Evolutionary conservation across 2,113 vertebrate species (phyloP).

Genomic region (Chaetodon auriga): DNA sequence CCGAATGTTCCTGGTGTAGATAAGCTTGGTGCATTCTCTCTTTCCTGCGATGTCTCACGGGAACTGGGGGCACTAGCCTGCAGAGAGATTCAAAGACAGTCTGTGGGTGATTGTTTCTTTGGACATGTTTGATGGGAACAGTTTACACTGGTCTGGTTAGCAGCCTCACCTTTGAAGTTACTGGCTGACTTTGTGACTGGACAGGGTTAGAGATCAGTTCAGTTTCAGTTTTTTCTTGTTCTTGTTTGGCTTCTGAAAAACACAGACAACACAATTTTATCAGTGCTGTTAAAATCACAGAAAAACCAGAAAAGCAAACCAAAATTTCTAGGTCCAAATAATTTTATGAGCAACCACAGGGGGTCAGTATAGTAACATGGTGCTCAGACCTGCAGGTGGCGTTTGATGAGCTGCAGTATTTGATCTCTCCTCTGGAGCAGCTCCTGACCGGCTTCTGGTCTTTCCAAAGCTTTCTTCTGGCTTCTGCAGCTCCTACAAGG

Average conservation of each 20-base stretch:
- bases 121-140: not conserved
- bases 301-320: not conserved
- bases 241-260: slow-evolving; percentile 67
- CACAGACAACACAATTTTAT: not conserved
- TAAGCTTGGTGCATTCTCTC: slow-evolving; percentile 5
- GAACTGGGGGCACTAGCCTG: slow-evolving; percentile 40
- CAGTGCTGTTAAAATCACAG: not conserved
- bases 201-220: slow-evolving; percentile 57
- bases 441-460: slow-evolving; percentile 5
- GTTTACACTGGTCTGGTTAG: no score
- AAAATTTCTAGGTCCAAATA: not conserved
- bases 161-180: slow-evolving; percentile 78
- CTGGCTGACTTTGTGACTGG: slow-evolving; percentile 54
- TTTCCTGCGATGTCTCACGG: slow-evolving; percentile 30
- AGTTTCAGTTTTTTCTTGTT: slow-evolving; percentile 54
- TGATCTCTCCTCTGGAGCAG: slow-evolving; percentile 27
- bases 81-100: slow-evolving; percentile 7
- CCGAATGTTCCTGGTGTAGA: slow-evolving; percentile 37
- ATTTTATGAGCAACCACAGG: slow-evolving; percentile 48
- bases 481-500: slow-evolving; percentile 69
- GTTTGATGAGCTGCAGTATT: slow-evolving; percentile 13
- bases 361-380: slow-evolving; percentile 47
- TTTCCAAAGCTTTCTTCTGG: slow-evolving; percentile 53
- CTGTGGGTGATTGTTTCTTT: not conserved
- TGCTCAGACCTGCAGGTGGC: slow-evolving; percentile 64